Conservation (phyloP, 1,140 invertebrate genomes). For the Drusus annulatus region DNA sequence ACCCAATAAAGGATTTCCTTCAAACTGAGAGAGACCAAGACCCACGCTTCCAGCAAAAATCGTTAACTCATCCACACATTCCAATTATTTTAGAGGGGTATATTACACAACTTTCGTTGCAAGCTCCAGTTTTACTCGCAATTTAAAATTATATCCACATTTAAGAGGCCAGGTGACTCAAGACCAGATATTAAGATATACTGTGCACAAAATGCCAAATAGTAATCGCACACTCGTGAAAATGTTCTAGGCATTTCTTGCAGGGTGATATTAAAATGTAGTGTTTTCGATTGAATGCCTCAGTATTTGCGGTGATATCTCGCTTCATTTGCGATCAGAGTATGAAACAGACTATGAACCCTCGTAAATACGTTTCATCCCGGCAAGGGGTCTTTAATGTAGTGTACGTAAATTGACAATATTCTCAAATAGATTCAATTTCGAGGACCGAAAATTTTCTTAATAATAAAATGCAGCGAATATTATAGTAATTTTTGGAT, state of each 20-base stretch:
- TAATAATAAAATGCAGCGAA: neutral
- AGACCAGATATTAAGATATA: neutral
- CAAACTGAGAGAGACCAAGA: neutral
- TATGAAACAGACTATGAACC: conserved; percentile 27
- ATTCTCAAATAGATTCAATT: conserved; percentile 34
- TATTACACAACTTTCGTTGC: no score
- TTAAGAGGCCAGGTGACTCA: conserved; percentile 5
- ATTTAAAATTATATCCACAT: neutral
- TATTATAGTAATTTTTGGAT: conserved; percentile 7
- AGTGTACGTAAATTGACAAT: conserved; percentile 42
- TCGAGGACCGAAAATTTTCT: conserved; percentile 28
- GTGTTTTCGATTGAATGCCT: neutral
- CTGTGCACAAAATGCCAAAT: no score
- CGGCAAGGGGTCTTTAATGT: conserved; percentile 22
- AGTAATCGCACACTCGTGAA: no score
- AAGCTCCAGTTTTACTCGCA: neutral
- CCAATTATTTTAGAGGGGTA: no score
- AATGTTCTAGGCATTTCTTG: no score
- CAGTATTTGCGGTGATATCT: neutral
- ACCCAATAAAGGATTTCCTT: neutral
- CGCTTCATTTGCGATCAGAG: neutral
- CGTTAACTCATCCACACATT: no score
- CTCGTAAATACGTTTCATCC: conserved; percentile 22
- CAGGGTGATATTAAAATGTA: neutral
- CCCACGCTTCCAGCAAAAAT: neutral